These are phyloP conservation scores for Charadrius vociferus DNA, from an alignment of 2,113 vertebrate genomes.

Conservation along the genomic window DNA sequence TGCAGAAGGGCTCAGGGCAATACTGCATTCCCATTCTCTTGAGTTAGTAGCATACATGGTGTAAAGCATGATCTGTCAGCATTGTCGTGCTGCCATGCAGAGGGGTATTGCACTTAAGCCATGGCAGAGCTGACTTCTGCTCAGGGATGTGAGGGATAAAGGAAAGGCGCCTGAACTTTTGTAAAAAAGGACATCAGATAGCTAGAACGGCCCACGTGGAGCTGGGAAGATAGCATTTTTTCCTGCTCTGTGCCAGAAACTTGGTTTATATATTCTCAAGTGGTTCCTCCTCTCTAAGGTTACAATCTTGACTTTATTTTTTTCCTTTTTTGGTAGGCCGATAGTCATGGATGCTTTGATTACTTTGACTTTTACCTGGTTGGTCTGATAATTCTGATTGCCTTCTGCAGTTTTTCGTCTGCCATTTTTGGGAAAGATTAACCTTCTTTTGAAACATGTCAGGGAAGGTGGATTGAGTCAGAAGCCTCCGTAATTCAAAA, in stretches of 20 bases:
- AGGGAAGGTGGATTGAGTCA: neutral
- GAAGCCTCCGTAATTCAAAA: neutral
- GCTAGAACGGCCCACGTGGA: neutral
- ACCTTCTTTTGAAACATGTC: neutral
- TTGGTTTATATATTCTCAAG: neutral
- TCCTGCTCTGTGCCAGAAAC: neutral
- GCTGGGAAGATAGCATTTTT: neutral
- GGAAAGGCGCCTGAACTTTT: neutral
- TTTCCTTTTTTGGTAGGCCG: neutral
- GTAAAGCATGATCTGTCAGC: neutral
- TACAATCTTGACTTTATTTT: neutral
- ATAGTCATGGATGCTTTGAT: neutral
- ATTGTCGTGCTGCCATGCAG: fast-evolving
- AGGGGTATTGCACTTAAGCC: neutral
- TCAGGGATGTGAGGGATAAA: neutral
- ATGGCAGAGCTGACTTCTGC: neutral
- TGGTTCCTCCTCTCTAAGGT: neutral
- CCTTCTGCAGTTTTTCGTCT: neutral
- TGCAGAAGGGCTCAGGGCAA: neutral
- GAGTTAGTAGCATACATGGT: neutral
- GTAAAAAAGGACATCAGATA: neutral
- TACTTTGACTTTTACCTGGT: neutral
- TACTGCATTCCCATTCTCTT: fast-evolving
- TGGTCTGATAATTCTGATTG: neutral
- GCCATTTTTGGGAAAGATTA: neutral